Percentiles rank a stretch among this genome's conserved stretches.
Conservation (phyloP, 1,140 invertebrate genomes). For the Apolygus lucorum region DNA sequence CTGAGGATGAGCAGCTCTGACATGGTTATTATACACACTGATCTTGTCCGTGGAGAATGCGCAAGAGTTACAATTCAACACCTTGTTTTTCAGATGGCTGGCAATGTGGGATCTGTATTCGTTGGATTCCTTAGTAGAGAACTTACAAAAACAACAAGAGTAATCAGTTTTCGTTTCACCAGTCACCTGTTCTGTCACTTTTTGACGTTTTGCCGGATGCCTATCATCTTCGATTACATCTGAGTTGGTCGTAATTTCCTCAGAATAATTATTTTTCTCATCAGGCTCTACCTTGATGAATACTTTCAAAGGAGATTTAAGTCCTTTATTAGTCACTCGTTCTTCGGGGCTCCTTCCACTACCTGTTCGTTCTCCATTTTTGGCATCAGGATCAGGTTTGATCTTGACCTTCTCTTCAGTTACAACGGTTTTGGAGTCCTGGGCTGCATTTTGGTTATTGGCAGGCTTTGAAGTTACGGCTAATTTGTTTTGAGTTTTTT, state of each 20-base stretch:
- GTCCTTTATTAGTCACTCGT: background rate
- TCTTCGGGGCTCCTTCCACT: no score
- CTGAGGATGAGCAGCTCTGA: background rate
- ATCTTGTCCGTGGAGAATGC: background rate
- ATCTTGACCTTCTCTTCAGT: no score
- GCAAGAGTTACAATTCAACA: background rate
- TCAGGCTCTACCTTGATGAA: background rate
- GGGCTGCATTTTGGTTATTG: background rate
- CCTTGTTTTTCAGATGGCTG: background rate
- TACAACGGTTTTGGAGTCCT: background rate
- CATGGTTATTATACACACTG: background rate
- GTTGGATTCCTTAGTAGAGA: background rate
- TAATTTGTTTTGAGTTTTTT: slow-evolving; percentile 1
- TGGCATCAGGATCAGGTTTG: no score
- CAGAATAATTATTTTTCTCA: background rate
- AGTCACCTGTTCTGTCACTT: background rate
- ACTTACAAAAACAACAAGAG: slow-evolving; percentile 1
- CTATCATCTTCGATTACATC: background rate
- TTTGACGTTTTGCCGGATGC: background rate
- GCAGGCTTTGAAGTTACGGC: background rate
- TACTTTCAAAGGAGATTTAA: background rate
- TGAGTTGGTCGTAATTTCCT: background rate
- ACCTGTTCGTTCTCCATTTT: no score
- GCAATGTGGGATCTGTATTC: background rate
- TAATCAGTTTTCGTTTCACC: background rate